Base-by-base conservation (phyloP, 2,113 vertebrate species). In the Acanthisitta chloris region DNA sequence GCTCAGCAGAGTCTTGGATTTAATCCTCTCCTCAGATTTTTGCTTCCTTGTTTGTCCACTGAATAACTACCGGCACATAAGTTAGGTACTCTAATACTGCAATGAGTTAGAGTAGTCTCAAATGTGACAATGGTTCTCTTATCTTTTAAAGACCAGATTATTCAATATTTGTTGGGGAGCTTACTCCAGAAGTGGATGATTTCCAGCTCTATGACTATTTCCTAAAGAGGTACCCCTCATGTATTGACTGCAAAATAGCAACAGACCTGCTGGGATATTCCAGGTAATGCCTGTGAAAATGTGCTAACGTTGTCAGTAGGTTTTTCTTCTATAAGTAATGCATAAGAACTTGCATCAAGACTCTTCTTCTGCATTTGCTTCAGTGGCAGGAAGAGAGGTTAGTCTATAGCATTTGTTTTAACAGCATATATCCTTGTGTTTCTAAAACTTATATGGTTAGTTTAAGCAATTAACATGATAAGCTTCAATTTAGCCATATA, bases 231-330 rank as follows among this genome's bases (percentile, higher is more conserved):
- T 99, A 98, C 40, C 96, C 98, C 25, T 99, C 99, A 52, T 99
- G 99, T 98, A 98, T 99, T 97, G 99, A 98, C 94, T 99, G 98
- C 97, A 99, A 99, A 98, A 99, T 99, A 94, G 99, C 99, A 88
- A 99, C 98, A 25, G 99, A 99, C 94, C 97, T 98, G 78, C 98
- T 98, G 21, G 99, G 99, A 84, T 99, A 99, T 97, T 99, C 99
- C 79, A 99, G 98, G 99, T 99, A 99, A 69, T 83, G 70, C 14
- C 31, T 84, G 24, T 33, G 40, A n/a, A 45, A 51, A 46, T 31
- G 21, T 29, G 11, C 43, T 51, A 42, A 24, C 52, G n/a, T 34
- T 74, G 18, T 86, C 26, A 59, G 4, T 91, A 17, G 51, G 15
- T 65, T 80, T 80, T 72, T 16, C 55, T 73, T 52, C 38, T 86